Evolutionary conservation across 1,140 invertebrate species (phyloP).

Genomic region (Procambarus clarkii): DNA sequence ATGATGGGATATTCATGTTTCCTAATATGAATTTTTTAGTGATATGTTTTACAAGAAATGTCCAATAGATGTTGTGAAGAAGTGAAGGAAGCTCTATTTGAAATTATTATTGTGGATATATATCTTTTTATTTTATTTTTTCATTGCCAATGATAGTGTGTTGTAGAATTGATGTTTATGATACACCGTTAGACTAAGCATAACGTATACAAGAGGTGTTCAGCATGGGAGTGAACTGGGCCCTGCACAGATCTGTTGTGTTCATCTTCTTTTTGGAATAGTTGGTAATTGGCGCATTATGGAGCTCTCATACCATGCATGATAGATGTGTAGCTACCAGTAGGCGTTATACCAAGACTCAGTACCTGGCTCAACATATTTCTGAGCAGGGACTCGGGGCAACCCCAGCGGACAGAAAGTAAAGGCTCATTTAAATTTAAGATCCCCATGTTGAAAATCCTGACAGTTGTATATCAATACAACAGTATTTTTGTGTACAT

Average conservation of each 20-base stretch:
- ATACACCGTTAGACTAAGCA: conserved; percentile 60
- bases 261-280: conserved; percentile 31
- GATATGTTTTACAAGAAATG: conserved; percentile 60
- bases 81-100: conserved; percentile 55
- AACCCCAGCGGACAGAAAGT: conserved; percentile 41
- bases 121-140: conserved; percentile 67
- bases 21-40: conserved; percentile 31
- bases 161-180: conserved; percentile 65
- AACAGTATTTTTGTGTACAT: conserved; percentile 70
- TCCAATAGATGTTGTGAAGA: conserved; percentile 59
- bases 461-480: conserved; percentile 59
- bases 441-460: conserved; percentile 46
- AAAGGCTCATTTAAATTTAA: conserved; percentile 70
- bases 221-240: conserved; percentile 58
- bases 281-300: conserved; percentile 40
- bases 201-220: conserved; percentile 63
- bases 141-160: conserved; percentile 63
- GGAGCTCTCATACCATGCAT: conserved; percentile 48
- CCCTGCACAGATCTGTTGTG: conserved; percentile 42
- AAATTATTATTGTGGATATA: conserved; percentile 62
- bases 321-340: conserved; percentile 57
- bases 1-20: conserved; percentile 41
- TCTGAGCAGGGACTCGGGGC: conserved; percentile 49
- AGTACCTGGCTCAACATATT: conserved; percentile 53
- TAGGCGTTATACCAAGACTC: conserved; percentile 55